phyloP scores from a whole-genome alignment of 2,797 vertebrate species.

The Momotus momota region DNA sequence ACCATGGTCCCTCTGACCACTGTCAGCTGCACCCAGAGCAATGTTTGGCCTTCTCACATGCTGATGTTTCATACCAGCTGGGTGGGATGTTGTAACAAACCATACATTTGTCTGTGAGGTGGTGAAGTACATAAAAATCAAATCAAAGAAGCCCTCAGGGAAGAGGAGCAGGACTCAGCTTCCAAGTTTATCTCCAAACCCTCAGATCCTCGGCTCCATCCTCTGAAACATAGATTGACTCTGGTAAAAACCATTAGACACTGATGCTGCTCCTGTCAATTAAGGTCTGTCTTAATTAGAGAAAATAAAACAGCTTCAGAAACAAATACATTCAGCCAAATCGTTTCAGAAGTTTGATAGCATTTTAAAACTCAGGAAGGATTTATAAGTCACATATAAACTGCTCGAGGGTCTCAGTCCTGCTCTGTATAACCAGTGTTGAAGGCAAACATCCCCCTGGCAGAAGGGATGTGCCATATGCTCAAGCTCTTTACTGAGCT shows the following conservation, averaged over 20 bases:
- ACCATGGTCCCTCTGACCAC: no score
- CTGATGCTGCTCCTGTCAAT: neutral
- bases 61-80: rapidly evolving
- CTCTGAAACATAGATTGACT: neutral
- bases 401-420: neutral
- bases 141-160: neutral
- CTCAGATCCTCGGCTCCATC: neutral
- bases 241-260: neutral
- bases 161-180: neutral
- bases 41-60: rapidly evolving
- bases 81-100: neutral
- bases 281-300: neutral
- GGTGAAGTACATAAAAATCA: neutral
- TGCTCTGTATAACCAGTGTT: rapidly evolving
- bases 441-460: neutral
- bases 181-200: neutral
- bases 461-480: neutral
- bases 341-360: neutral
- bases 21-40: neutral
- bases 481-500: neutral
- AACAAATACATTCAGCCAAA: neutral
- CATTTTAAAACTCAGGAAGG: neutral
- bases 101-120: rapidly evolving
- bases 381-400: neutral
- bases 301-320: neutral